Base-by-base conservation (phyloP, 92 coral and sea anemone species). In the Palythoa caribaeorum region DNA sequence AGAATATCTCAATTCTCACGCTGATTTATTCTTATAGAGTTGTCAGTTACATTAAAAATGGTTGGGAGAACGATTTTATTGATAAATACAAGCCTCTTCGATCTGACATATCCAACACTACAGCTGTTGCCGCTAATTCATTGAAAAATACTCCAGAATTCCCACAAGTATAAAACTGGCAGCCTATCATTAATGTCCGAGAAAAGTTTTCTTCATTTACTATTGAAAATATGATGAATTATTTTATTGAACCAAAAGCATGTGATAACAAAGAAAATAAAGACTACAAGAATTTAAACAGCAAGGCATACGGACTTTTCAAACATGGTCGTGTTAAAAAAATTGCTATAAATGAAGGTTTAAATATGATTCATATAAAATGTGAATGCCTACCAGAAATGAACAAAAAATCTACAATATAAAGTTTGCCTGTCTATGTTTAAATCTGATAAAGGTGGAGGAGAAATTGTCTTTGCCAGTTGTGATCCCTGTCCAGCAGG, bases 401-500 rank as follows among this genome's bases (percentile, higher is more conserved):
- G 78, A 79, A 78, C 40, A 88, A 79, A 36, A 44, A 79, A 5
- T 78, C 16, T 79, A 15, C 79, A 88, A 70, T 88, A 88, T 57
- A 88, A 79, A 79, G 36, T 87, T 47, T 9, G 15, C 7, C 47
- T 87, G 55, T 51, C 84, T 38, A 20, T 76, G 20, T 16, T 15
- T 68, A 84, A 44, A 70, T 59, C 2, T 59, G 19, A 59, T 14
- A 13, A 35, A 9, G 84, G 75, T 2, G 14, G 15, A 2, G 76
- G 75, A 76, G 83, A 78, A 21, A 65, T 77, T 59, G 20, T 8
- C 16, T 87, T 51, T 87, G 90, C 90, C 14, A 87, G 65, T 48
- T 87, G 90, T 48, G 21, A 48, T 87, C 78, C 85, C 57, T 77
- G 90, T 51, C 85, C 84, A 39, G 90, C 90, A 77, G 90, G 90